Base-by-base conservation (phyloP, 1,140 invertebrate genomes). In the Hormaphis cornu region DNA sequence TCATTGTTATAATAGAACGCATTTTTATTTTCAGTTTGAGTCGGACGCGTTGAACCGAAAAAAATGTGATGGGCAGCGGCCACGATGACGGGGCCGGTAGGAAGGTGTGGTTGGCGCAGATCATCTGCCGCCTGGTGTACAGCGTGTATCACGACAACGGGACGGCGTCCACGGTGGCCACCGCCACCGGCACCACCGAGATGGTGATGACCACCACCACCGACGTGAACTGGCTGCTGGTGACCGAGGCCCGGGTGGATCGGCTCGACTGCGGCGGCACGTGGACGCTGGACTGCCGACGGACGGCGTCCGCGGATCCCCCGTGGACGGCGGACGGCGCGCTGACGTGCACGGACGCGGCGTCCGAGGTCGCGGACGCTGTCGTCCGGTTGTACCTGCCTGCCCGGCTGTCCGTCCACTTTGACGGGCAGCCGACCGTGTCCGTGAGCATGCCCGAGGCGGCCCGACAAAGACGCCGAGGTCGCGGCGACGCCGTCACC, bases 81-180 rank as follows among this genome's bases (percentile, higher is more conserved):
- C 44, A 33, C 42, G 61, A 66, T 48, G 61, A 66, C 28, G 61
- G 61, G 35, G 61, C 44, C 24, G 61, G 40, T 20, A n/a, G n/a
- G n/a, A 66, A 66, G 44, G 61, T 66, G 44, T 66, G 61, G 61
- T 48, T 66, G 61, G 61, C 61, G 61, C 61, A 66, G 61, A 28
- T 66, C 61, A 66, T 66, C 61, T 66, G 61, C 26, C 61, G 61
- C 2, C 44, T 66, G 42, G 61, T 66, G 18, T 66, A 66, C 18
- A 50, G 44, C 1, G 61, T 66, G 12, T 66, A 33, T 14, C 40
- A 66, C 14, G 28, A 66, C 61, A 20, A 61, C 58, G 61, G 61
- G 0, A 12, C 59, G 44, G 7, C 59, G 26, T 16, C 42, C 12
- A 61, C 59, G 7, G n/a, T 9, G 14, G 26, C 50, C 26, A 16